A percentile compares a stretch with the other conserved stretches of the same genome.
These are phyloP conservation scores for Nanorana parkeri DNA, from an alignment of 2,113 vertebrate genomes.

Conservation along the genomic window DNA sequence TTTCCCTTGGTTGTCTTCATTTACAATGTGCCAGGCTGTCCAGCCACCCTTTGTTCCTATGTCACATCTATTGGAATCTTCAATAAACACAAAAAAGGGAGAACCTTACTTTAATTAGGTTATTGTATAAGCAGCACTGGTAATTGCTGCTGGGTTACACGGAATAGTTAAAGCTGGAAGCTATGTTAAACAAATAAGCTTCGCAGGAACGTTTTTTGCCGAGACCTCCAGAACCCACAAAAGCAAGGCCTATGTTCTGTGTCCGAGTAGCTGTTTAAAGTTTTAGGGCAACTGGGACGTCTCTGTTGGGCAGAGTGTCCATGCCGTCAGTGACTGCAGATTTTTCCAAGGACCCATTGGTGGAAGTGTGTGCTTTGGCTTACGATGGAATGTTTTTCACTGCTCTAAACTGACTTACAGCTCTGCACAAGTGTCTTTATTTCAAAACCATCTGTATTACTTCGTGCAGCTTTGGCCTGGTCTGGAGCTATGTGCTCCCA, in stretches of 20 bases:
- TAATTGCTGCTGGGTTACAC: too few relatives aligned
- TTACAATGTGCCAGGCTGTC: background rate
- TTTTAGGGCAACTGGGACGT: background rate
- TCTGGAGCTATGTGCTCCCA: background rate
- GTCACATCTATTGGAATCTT: background rate
- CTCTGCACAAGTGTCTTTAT: background rate
- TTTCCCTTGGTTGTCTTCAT: background rate
- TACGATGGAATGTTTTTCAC: background rate
- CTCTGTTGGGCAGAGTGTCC: background rate
- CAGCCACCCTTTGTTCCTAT: background rate
- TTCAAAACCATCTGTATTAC: slow-evolving; percentile 13
- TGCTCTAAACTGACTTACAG: background rate
- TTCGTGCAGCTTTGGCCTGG: background rate
- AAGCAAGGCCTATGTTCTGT: too few relatives aligned
- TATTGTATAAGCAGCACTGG: too few relatives aligned
- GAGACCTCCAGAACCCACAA: too few relatives aligned
- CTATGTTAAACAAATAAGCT: too few relatives aligned
- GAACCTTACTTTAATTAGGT: too few relatives aligned
- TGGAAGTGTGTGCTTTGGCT: background rate
- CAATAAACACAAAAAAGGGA: too few relatives aligned
- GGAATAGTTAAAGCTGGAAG: too few relatives aligned
- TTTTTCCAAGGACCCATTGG: background rate
- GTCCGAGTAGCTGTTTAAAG: background rate
- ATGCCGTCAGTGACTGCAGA: background rate
- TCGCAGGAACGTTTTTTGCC: too few relatives aligned